Percentiles rank a stretch among this genome's conserved stretches.
These are phyloP conservation scores for Proales similis DNA, from an alignment of 1,140 invertebrate genomes.

Conservation along the genomic window DNA sequence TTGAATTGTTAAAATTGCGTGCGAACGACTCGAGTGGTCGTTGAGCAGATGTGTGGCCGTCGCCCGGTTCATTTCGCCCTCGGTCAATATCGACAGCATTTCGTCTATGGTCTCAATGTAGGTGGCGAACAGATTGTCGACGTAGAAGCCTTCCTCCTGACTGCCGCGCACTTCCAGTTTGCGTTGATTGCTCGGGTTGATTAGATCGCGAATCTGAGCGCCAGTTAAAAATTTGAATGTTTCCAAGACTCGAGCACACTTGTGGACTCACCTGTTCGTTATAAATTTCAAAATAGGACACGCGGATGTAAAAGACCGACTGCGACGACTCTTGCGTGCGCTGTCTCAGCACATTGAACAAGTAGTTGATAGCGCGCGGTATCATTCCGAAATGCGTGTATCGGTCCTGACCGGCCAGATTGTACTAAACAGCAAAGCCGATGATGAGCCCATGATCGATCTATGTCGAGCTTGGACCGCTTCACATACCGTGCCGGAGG, in stretches of 20 bases:
- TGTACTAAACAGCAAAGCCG: not conserved
- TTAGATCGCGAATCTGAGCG: constrained; percentile 77
- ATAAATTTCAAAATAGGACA: constrained; percentile 53
- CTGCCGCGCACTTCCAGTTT: constrained; percentile 76
- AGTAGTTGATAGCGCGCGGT: constrained; percentile 49
- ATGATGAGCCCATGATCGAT: too few relatives aligned
- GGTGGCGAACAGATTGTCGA: constrained; percentile 86
- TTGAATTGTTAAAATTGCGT: constrained; percentile 51
- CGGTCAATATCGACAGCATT: constrained; percentile 81
- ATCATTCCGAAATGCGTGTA: constrained; percentile 43
- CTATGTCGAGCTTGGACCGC: not conserved
- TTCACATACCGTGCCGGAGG: constrained; percentile 46
- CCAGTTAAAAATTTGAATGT: not conserved
- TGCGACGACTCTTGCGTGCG: constrained; percentile 39
- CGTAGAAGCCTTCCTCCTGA: constrained; percentile 85
- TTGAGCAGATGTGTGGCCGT: constrained; percentile 49
- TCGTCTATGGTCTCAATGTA: constrained; percentile 89
- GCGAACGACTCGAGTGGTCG: constrained; percentile 51
- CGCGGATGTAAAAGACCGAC: constrained; percentile 43
- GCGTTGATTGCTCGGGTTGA: constrained; percentile 67
- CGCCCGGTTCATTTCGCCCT: constrained; percentile 61
- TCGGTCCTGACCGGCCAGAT: constrained; percentile 7
- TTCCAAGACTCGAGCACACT: not conserved
- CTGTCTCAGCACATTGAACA: constrained; percentile 43
- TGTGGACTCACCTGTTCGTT: constrained; percentile 50